A percentile compares a stretch with the other conserved stretches of the same genome.
Evolutionary conservation across 2,888 invertebrate genomes (phyloP).

Genomic region (Conops quadrifasciatus): DNA sequence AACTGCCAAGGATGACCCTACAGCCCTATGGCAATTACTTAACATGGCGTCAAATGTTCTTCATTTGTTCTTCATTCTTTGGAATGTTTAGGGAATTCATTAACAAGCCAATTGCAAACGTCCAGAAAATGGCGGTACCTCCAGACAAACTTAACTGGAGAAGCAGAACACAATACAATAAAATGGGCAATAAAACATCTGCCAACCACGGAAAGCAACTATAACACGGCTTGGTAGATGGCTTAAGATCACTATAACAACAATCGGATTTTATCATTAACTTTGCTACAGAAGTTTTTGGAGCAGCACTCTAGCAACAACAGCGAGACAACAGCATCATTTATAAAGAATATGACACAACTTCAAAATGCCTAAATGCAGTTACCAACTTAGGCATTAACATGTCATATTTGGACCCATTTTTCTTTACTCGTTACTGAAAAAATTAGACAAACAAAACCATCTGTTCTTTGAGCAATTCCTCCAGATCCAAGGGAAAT

Average conservation of each 20-base stretch:
- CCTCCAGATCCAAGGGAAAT: not conserved
- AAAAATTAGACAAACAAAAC: not conserved
- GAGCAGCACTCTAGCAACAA: not conserved
- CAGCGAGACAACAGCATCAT: not conserved
- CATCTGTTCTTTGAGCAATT: not conserved
- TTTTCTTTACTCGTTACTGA: not conserved
- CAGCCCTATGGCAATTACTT: too few relatives aligned
- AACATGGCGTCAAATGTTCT: too few relatives aligned
- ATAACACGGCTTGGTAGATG: conserved; percentile 1
- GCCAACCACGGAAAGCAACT: not conserved
- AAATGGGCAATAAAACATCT: too few relatives aligned
- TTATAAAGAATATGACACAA: too few relatives aligned
- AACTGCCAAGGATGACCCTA: too few relatives aligned
- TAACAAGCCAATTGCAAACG: too few relatives aligned
- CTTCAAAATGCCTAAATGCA: too few relatives aligned
- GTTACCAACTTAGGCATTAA: not conserved
- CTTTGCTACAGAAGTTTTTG: not conserved
- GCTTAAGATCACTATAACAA: not conserved
- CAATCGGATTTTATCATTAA: not conserved
- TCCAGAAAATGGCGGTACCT: too few relatives aligned
- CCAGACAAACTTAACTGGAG: too few relatives aligned
- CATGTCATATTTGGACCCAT: not conserved
- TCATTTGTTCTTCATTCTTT: too few relatives aligned
- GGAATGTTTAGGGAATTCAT: too few relatives aligned
- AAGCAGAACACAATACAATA: too few relatives aligned